Base-by-base conservation (phyloP, 2,113 vertebrate species). In the Chaetodon auriga region DNA sequence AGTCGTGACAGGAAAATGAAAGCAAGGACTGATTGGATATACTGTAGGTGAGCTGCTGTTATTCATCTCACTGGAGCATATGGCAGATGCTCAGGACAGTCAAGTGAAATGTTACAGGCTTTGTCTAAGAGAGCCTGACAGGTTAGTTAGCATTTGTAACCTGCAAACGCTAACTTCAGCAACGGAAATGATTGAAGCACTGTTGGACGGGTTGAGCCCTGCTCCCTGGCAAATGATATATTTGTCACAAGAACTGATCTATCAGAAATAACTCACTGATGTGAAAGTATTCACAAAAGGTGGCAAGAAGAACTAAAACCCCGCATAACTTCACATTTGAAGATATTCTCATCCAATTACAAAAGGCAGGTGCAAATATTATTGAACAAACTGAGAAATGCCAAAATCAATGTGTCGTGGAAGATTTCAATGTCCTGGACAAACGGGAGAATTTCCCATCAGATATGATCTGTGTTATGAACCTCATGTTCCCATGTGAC, bases 61-160 rank as follows among this genome's bases (percentile, higher is more conserved):
- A 23, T 58, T 75, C 25, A 53, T 87, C 51, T 70, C 38, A 57
- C 7, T 46, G 68, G 35, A 83, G 58, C 77, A 65, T 76, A 57
- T 35, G 68, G 63, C 46, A 66, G 80, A 76, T 57, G 64, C 16
- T 88, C 54, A 51, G 55, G 55, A 57, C 45, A 64, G 51, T 66
- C 51, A 78, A 81, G 76, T 85, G 80, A 88, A 64, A 85, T 72
- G 72, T 66, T 76, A 48, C 62, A 71, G 62, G 49, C 36, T 74
- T 62, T 54, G 82, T 75, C 68, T 75, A 85, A 30, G 87, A 87
- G 79, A 64, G 48, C n/a, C 35, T 4, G 45, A 68, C 53, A 58
- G 64, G 74, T 76, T 53, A 54, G 70, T 82, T 58, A 82, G 87
- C 78, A 53, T 54, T 68, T 73, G 10, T 21, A 65, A 63, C 64